Evolutionary conservation across 2,797 vertebrate species (phyloP).

Genomic region (Tapera naevia): DNA sequence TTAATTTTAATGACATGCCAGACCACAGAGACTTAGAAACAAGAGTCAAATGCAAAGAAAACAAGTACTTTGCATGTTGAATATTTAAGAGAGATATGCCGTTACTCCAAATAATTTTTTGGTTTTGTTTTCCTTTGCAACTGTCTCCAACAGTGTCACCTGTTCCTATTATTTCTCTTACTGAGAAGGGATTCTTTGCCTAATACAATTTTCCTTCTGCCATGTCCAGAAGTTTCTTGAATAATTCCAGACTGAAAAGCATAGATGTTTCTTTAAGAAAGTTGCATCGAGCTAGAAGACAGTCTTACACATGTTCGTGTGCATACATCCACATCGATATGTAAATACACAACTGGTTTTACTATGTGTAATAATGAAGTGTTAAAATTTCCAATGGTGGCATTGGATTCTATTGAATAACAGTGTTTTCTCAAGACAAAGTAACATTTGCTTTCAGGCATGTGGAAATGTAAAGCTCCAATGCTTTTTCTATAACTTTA

Average conservation of each 20-base stretch:
- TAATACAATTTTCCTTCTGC: neutral
- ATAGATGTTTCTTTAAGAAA: neutral
- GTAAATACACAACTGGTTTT: neutral
- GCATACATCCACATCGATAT: neutral
- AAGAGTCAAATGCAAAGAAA: neutral
- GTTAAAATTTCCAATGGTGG: neutral
- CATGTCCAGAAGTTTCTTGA: neutral
- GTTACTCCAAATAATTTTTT: neutral
- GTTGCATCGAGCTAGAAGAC: neutral
- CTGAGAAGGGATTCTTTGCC: neutral
- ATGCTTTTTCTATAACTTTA: neutral
- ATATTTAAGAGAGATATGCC: neutral
- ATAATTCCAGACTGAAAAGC: neutral
- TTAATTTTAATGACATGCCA: neutral
- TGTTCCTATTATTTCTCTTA: neutral
- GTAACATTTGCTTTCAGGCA: neutral
- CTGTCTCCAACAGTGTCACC: neutral
- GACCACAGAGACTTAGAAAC: neutral
- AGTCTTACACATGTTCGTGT: neutral
- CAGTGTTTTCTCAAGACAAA: neutral
- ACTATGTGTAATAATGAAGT: neutral
- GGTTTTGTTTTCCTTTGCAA: neutral
- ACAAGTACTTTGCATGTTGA: neutral
- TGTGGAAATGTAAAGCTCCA: neutral
- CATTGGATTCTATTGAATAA: neutral